Base-by-base conservation (phyloP, 2,113 vertebrate species). In the Neotoma lepida region DNA sequence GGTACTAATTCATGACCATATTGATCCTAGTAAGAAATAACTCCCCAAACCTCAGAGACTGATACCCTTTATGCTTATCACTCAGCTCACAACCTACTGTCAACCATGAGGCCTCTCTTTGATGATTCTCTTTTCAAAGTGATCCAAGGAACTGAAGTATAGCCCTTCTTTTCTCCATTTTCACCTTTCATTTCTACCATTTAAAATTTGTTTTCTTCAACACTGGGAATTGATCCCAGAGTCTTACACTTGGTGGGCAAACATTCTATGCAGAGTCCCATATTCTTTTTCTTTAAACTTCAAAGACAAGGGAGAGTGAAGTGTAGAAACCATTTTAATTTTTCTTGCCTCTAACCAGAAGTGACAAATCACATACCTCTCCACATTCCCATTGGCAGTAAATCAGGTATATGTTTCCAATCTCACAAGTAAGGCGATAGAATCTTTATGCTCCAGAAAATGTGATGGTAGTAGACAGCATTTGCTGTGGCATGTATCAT, bases 371-470 rank as follows among this genome's bases (percentile, higher is more conserved):
- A 13, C 6, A 74, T 86, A n/a, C n/a, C 17, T 82, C 63, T 74
- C 30, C 33, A 58, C 20, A 49, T 87, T 81, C 58, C n/a, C n/a
- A 49, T 10, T 88, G 78, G 49, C 66, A 95, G 90, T 44, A 63
- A 85, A 56, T 95, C 41, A 77, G 30, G 71, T 44, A 56, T 30
- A 54, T 86, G 15, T 18, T 92, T 63, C 81, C 87, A 94, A 74
- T 24, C 26, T 77, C 78, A 68, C 10, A 58, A 70, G n/a, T 5
- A 39, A 86, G 26, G 56, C 46, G 74, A 56, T 14, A 63, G 33
- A 58, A 71, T 90, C 46, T 92, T 87, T 49, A 64, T 56, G 33
- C 0, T 14, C 44, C 18, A 76, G 90, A 44, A 93, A 88, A 77
- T 78, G 18, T 66, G 70, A 51, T 35, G 35, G n/a, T 58, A 39